Evolutionary conservation across 2,888 invertebrate species (phyloP), one percentile per base, ranked within the genome.

Genomic region (Caenorhabditis sp.): DNA sequence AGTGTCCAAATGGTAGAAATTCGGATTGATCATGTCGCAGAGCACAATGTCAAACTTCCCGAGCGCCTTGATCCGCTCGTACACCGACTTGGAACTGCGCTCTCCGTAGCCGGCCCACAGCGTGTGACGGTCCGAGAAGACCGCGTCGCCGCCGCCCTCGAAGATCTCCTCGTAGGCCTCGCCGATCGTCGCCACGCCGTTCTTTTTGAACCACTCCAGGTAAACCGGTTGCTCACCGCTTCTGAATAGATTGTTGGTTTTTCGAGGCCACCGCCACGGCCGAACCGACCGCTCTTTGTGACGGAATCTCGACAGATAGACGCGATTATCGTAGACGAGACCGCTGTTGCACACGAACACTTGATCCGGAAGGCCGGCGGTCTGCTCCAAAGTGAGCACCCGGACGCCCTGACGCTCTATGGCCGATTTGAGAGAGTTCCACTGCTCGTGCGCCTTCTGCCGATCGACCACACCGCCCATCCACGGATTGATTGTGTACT

Each of bases 341-440:
- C 89, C 89, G 55, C 85, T 83, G 73, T 89, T 89, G 79, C 89
- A 89, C 1, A 85, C 84, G 62, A 89, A 89, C 11, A 89, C 89
- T 82, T 89, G 89, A 66, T 89, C 89, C 9, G 89, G 89, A 8
- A 89, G 81, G 6, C 84, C 85, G 8, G 72, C 24, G 0, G 73
- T 81, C 43, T 85, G 89, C 11, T 88, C 85, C 63, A 89, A 72
- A 9, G 85, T 86, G n/a, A 84, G 59, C 1, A 89, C 88, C 70
- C 85, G 55, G 13, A 88, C 87, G 11, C 86, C 88, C 32, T 86
- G 82, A 11, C 81, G 77, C 62, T 89, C 88, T 24, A 89, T 86
- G 3, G 83, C 81, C n/a, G 52, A 50, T 58, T 86, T 87, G 63
- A 89, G 73, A 7, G 62, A 32, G 35, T 79, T 77, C 89, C 89